phyloP scores from a whole-genome alignment of 1,140 invertebrate species.

The Meteorus sp. region DNA sequence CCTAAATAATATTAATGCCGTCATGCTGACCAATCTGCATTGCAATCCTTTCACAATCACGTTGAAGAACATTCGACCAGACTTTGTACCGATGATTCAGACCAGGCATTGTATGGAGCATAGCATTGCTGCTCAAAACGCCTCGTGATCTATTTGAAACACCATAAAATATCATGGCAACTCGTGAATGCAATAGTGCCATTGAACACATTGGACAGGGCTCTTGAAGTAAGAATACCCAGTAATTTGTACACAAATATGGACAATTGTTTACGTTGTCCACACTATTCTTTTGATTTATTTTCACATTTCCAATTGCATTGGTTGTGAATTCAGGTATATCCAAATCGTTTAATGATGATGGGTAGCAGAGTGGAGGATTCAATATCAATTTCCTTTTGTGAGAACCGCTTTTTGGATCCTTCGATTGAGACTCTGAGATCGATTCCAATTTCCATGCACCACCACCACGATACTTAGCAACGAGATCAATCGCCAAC shows the following conservation, averaged over 20 bases:
- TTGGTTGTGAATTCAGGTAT: constrained; percentile 30
- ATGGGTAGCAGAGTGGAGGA: constrained; percentile 43
- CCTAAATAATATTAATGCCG: constrained; percentile 18
- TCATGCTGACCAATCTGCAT: constrained; percentile 1
- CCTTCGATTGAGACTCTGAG: neutral
- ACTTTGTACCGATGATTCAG: constrained; percentile 94
- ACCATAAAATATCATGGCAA: constrained; percentile 80
- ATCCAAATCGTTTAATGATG: constrained; percentile 29
- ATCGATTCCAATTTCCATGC: constrained; percentile 60
- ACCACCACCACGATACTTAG: constrained; percentile 79
- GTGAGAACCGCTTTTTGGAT: constrained; percentile 1
- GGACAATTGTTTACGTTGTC: constrained; percentile 57
- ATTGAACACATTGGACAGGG: constrained; percentile 94
- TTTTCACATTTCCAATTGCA: neutral
- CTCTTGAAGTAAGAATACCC: constrained; percentile 81
- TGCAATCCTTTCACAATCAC: constrained; percentile 33
- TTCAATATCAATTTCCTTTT: constrained; percentile 40
- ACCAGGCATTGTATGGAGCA: constrained; percentile 75
- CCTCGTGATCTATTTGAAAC: constrained; percentile 63
- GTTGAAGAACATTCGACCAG: constrained; percentile 56
- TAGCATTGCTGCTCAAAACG: constrained; percentile 69
- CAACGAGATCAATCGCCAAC: constrained; percentile 83
- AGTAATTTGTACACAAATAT: constrained; percentile 89
- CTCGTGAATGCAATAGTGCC: constrained; percentile 88
- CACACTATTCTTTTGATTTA: neutral